Conservation (phyloP, 2,113 vertebrate genomes). For the Elanoides forficatus region DNA sequence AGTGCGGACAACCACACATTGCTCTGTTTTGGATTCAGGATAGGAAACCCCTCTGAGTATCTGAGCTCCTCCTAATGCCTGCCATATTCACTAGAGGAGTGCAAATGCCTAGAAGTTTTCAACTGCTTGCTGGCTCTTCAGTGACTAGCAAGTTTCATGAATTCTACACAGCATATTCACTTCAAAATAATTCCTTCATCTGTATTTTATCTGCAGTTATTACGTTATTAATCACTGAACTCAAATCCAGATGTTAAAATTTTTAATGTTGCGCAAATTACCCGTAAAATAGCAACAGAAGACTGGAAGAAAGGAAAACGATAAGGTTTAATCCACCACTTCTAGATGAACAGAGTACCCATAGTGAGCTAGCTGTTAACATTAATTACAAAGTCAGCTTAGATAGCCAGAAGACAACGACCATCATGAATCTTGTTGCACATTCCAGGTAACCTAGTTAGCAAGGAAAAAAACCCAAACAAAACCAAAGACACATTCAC, state of each 20-base stretch:
- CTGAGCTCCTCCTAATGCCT: neutral
- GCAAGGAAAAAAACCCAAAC: neutral
- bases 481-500: neutral
- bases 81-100: neutral
- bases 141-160: neutral
- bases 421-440: neutral
- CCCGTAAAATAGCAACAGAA: neutral
- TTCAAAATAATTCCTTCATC: neutral
- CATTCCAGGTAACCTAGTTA: neutral
- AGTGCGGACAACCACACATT: neutral
- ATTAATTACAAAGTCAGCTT: neutral
- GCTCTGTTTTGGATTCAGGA: neutral
- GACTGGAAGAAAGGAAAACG: neutral
- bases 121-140: neutral
- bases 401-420: neutral
- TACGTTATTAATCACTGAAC: neutral
- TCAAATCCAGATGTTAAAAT: neutral
- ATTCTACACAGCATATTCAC: neutral
- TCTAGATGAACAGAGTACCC: neutral
- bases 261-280: neutral
- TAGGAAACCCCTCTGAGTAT: neutral
- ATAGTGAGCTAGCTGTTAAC: neutral
- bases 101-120: neutral
- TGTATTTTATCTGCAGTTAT: neutral
- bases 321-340: neutral